Evolutionary conservation across 2,797 vertebrate genomes (phyloP), one percentile per base, ranked within the genome.

Genomic region (Sebastes goodei): DNA sequence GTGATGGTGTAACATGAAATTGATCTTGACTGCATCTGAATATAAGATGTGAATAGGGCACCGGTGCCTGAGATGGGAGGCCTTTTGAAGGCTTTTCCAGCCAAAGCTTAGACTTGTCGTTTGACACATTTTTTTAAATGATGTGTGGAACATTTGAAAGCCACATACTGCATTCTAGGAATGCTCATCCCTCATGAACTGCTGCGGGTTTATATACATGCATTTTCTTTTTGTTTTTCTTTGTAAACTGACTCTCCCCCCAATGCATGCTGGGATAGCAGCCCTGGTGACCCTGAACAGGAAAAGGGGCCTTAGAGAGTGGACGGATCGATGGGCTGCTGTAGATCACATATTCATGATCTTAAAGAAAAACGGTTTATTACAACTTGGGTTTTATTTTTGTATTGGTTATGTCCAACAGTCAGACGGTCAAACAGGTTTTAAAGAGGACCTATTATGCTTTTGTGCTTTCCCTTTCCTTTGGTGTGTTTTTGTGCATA

Each of bases 121-220:
- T 78, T 83, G 70, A 83, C 66, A 79, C 32, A 2, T 82, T 75
- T 53, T 57, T 57, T 57, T 10, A 53, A 77, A 74, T 5, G 21
- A 75, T 60, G 83, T 81, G 74, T 83, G 23, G 20, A 81, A 81
- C 73, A 67, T 75, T 75, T 82, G 30, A 84, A 81, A 60, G 49
- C 23, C 71, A 74, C 60, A 14, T 82, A 49, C 33, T 94, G 91
- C 88, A 93, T 93, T 93, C 92, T 84, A 72, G 53, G 91, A 94
- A 92, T 93, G 92, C 88, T 82, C 62, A 29, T 80, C 53, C 29
- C 7, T 70, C 66, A 70, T 10, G 20, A 64, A 52, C 25, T 38
- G 29, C 42, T 17, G 42, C 15, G 0, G 42, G 15, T 70, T 70
- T 33, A 11, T 69, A 29, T 49, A 30, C 57, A 33, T 33, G 3